phyloP scores from a whole-genome alignment of 2,888 invertebrate genomes.

The Celastrina argiolus region DNA sequence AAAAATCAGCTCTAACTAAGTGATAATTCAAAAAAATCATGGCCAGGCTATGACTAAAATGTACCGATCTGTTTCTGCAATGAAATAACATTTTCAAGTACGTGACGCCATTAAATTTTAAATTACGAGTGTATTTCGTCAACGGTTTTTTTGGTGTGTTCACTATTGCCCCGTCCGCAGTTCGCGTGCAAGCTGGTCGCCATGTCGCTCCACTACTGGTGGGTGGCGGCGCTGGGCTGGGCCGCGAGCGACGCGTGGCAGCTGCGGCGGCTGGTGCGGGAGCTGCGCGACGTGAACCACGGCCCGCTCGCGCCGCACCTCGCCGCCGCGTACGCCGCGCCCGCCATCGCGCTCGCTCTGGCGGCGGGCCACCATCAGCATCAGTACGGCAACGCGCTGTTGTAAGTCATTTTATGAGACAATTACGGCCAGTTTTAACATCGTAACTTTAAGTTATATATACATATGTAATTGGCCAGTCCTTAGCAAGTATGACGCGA shows the following conservation, averaged over 20 bases:
- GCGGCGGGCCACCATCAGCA: constrained; percentile 95
- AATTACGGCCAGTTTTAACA: too few relatives aligned
- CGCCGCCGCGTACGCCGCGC: constrained; percentile 93
- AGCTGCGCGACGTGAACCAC: constrained; percentile 97
- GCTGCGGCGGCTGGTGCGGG: constrained; percentile 94
- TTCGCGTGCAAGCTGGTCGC: constrained; percentile 93
- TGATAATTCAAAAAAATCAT: too few relatives aligned
- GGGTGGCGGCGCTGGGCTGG: constrained; percentile 95
- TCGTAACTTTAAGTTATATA: too few relatives aligned
- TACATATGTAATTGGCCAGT: too few relatives aligned
- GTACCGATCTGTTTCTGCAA: too few relatives aligned
- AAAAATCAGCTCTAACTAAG: too few relatives aligned
- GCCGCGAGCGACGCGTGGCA: constrained; percentile 94
- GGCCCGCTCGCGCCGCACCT: constrained; percentile 96
- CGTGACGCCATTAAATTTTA: too few relatives aligned
- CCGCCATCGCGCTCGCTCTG: constrained; percentile 93
- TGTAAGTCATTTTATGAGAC: constrained; percentile 89
- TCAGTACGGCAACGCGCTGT: constrained; percentile 95
- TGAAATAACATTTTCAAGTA: too few relatives aligned
- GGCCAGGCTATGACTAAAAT: too few relatives aligned
- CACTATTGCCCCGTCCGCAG: constrained; percentile 57
- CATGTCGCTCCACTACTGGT: constrained; percentile 94
- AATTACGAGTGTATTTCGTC: too few relatives aligned
- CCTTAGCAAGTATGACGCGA: too few relatives aligned
- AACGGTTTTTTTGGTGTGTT: too few relatives aligned